A percentile compares a stretch with the other conserved stretches of the same genome.
Conservation (phyloP, 2,113 vertebrate genomes). For the Otis tarda region DNA sequence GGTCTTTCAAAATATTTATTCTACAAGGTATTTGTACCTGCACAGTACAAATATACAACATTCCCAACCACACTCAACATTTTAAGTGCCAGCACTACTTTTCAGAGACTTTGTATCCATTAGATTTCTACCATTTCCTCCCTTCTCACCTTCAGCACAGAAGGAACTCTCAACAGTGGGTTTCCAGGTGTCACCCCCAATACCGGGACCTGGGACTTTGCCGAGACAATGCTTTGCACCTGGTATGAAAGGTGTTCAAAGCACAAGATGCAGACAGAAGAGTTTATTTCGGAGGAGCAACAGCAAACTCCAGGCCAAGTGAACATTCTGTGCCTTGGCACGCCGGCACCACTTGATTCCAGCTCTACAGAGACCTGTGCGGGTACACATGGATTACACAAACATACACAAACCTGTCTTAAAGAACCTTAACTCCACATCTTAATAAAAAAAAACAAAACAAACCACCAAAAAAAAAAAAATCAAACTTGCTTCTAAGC, state of each 20-base stretch:
- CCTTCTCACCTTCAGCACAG: background rate
- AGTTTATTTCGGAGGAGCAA: background rate
- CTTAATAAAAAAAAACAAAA: background rate
- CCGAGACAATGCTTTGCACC: fast-evolving
- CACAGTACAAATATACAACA: background rate
- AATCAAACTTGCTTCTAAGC: background rate
- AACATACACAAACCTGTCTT: background rate
- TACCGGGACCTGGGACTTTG: fast-evolving
- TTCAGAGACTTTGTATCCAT: background rate
- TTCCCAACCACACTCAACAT: background rate
- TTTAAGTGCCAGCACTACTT: fast-evolving
- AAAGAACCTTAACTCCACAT: background rate
- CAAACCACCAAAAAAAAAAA: background rate
- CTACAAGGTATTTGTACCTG: background rate
- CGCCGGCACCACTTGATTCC: too few relatives aligned
- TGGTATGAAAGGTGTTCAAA: background rate
- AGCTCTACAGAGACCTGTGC: background rate
- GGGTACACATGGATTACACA: background rate
- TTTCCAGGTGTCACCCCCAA: background rate
- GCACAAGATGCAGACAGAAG: background rate
- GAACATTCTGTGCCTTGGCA: fast-evolving
- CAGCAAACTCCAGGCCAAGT: background rate
- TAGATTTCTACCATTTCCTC: background rate
- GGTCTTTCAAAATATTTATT: background rate
- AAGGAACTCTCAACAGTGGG: background rate